Evolutionary conservation across 2,797 vertebrate species (phyloP).

Genomic region (Propithecus perrieri): DNA sequence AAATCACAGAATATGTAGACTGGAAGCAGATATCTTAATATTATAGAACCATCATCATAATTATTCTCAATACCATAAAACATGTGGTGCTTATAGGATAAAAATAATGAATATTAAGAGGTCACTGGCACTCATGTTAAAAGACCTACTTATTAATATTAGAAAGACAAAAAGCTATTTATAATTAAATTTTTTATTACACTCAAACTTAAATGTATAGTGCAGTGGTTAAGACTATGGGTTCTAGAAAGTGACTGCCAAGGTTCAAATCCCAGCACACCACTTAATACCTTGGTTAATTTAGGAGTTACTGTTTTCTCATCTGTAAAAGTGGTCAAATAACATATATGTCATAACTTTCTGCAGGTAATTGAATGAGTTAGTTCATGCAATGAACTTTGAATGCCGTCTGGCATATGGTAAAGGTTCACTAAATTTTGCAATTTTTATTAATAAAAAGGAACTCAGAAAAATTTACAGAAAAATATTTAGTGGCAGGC

Average conservation of each 20-base stretch:
- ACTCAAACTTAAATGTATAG: not conserved
- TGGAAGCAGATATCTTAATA: constrained; percentile 36
- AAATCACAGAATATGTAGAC: not conserved
- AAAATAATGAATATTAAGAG: constrained; percentile 31
- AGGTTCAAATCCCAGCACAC: not conserved
- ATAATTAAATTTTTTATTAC: not conserved
- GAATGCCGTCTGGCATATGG: not conserved
- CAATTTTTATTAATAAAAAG: constrained; percentile 27
- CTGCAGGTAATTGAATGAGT: not conserved
- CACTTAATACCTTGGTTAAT: not conserved
- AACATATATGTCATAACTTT: not conserved
- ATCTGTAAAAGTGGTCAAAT: not conserved
- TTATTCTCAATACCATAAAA: not conserved
- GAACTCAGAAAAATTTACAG: not conserved
- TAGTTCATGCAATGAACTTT: not conserved
- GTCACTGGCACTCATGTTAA: not conserved
- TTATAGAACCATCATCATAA: not conserved
- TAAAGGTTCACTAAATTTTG: constrained; percentile 23
- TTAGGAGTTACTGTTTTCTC: constrained; percentile 8
- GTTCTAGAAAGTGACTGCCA: not conserved
- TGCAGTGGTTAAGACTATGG: not conserved
- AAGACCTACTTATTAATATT: not conserved
- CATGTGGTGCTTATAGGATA: not conserved
- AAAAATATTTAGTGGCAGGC: not conserved
- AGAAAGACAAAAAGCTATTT: not conserved